Evolutionary conservation across 2,888 invertebrate genomes (phyloP).

Genomic region (Drosophila nr. medialis): DNA sequence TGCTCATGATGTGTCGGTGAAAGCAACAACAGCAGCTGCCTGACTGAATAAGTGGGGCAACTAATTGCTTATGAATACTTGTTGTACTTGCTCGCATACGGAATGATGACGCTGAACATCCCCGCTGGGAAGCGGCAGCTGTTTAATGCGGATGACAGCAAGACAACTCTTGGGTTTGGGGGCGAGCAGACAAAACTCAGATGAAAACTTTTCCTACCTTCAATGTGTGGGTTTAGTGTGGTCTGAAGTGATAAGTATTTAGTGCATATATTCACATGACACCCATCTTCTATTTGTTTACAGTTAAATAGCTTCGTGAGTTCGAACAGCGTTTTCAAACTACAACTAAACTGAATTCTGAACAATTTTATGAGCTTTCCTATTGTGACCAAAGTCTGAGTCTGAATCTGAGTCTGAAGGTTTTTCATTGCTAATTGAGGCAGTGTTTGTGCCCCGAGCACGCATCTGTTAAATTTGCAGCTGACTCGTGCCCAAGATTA

Average conservation of each 20-base stretch:
- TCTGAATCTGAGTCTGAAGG: neutral
- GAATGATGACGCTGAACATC: conserved; percentile 8
- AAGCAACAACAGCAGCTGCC: conserved; percentile 68
- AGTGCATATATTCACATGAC: neutral
- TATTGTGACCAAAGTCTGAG: neutral
- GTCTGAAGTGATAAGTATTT: neutral
- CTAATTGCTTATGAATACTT: conserved; percentile 70
- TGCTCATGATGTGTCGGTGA: conserved; percentile 56
- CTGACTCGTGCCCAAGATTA: conserved; percentile 13
- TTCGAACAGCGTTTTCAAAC: neutral
- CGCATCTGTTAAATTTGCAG: conserved; percentile 22
- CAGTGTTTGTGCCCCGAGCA: conserved; percentile 12
- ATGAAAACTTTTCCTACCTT: neutral
- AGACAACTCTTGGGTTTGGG: neutral
- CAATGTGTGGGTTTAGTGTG: neutral
- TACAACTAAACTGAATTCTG: neutral
- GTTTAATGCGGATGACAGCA: conserved; percentile 12
- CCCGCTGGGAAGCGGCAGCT: conserved; percentile 36
- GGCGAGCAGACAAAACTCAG: neutral
- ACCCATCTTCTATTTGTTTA: neutral
- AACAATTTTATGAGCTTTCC: neutral
- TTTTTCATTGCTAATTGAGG: conserved; percentile 10
- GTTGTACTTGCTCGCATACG: conserved; percentile 1
- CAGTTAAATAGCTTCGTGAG: neutral
- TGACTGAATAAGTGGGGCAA: conserved; percentile 66